Evolutionary conservation across 2,113 vertebrate species (phyloP).

Genomic region (Connochaetes taurinus): DNA sequence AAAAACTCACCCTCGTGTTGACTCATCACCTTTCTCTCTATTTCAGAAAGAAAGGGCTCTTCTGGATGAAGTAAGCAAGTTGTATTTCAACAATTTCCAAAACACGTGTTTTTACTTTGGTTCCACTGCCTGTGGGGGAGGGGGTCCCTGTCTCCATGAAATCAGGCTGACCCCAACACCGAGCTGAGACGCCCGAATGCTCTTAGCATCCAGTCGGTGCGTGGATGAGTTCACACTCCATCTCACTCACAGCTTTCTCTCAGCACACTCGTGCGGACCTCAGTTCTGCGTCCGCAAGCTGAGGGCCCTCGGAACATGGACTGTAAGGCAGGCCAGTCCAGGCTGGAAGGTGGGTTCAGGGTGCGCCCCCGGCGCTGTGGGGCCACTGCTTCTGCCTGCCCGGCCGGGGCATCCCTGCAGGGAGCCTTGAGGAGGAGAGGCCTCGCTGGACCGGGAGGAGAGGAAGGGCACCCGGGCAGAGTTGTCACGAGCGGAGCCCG

Average conservation of each 20-base stretch:
- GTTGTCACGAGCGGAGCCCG: not conserved
- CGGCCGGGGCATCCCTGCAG: not conserved
- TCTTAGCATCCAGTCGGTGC: too few species aligned
- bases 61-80: slow-evolving; percentile 76
- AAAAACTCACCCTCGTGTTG: not conserved
- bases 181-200: not conserved
- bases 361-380: rapidly evolving
- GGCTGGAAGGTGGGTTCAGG: not conserved
- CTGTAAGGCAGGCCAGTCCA: not conserved
- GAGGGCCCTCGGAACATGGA: rapidly evolving
- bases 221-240: not conserved
- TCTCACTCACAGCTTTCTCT: not conserved
- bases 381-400: not conserved
- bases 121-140: not conserved
- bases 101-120: not conserved
- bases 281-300: not conserved
- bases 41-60: slow-evolving; percentile 75
- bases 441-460: rapidly evolving
- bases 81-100: not conserved
- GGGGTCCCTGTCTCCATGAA: not conserved
- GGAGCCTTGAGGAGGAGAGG: not conserved
- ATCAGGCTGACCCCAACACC: not conserved
- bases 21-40: not conserved
- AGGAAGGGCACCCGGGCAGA: not conserved
- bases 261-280: rapidly evolving